These are phyloP conservation scores for Pantelozetes paolii DNA, from an alignment of 2,888 invertebrate genomes.

Conservation along the genomic window DNA sequence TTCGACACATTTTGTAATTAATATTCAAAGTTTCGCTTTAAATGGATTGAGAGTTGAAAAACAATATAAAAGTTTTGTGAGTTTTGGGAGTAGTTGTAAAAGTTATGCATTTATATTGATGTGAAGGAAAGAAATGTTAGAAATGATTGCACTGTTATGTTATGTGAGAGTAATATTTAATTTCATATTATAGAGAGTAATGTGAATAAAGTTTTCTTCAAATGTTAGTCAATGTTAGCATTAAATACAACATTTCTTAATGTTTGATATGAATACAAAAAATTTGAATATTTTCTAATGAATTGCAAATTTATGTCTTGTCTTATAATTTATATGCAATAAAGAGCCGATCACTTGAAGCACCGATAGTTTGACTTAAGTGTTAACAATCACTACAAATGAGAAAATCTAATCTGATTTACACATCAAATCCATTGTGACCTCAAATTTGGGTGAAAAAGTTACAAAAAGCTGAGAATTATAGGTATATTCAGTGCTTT, in stretches of 20 bases:
- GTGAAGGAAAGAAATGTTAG: not conserved
- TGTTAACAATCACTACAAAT: not conserved
- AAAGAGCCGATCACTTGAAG: not conserved
- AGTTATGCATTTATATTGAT: slow-evolving; percentile 11
- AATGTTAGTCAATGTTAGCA: no score
- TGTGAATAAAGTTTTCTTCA: no score
- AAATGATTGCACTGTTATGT: no score
- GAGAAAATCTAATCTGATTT: no score
- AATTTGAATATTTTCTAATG: not conserved
- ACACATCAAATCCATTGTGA: not conserved
- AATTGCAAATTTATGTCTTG: not conserved
- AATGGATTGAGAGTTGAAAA: not conserved
- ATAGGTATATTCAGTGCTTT: not conserved
- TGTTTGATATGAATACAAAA: not conserved
- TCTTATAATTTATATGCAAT: slow-evolving; percentile 17
- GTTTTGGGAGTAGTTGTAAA: slow-evolving; percentile 24
- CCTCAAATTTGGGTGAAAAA: not conserved
- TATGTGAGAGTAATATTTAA: no score
- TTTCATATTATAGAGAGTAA: no score
- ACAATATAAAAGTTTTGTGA: not conserved
- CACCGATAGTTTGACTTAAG: no score
- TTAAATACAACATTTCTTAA: not conserved
- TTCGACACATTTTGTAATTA: not conserved
- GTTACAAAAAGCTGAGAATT: not conserved
- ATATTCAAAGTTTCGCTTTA: slow-evolving; percentile 4